Percentiles rank a stretch among this genome's conserved stretches.
phyloP scores from a whole-genome alignment of 2,888 invertebrate genomes.

The Spicauda simplicius region DNA sequence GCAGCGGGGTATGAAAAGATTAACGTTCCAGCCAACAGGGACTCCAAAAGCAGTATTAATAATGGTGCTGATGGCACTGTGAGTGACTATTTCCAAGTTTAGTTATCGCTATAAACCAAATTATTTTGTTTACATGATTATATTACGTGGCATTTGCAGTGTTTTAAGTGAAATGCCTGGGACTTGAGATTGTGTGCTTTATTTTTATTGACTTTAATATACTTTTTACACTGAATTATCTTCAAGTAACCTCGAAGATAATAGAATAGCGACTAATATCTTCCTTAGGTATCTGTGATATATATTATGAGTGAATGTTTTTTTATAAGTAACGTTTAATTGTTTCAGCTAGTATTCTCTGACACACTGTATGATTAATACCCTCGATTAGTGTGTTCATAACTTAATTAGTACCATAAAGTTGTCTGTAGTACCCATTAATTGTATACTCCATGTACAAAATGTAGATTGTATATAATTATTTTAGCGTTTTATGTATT shows the following conservation, averaged over 20 bases:
- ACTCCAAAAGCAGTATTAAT: conserved; percentile 73
- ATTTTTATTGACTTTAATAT: conserved; percentile 55
- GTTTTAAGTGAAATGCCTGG: conserved; percentile 40
- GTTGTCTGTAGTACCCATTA: conserved; percentile 47
- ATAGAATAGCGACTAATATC: conserved; percentile 68
- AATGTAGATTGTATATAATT: conserved; percentile 65
- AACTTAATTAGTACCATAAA: conserved; percentile 22
- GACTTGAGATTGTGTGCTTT: conserved; percentile 69
- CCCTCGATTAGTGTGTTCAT: conserved; percentile 46
- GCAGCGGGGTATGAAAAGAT: conserved; percentile 75
- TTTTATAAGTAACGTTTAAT: conserved; percentile 44
- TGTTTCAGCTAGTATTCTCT: conserved; percentile 35
- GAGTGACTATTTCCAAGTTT: conserved; percentile 81
- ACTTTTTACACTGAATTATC: conserved; percentile 56
- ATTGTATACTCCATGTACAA: conserved; percentile 63
- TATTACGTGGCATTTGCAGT: conserved; percentile 25
- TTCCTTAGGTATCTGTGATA: conserved; percentile 83
- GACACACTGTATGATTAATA: conserved; percentile 48
- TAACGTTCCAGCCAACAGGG: conserved; percentile 64
- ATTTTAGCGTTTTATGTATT: conserved; percentile 22
- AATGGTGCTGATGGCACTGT: conserved; percentile 70
- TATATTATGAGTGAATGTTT: conserved; percentile 62
- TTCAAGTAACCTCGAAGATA: conserved; percentile 63
- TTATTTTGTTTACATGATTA: conserved; percentile 35
- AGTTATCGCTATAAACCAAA: conserved; percentile 44